Conservation (phyloP, 2,797 vertebrate species). For the Microctenopoma stevenorrisi region DNA sequence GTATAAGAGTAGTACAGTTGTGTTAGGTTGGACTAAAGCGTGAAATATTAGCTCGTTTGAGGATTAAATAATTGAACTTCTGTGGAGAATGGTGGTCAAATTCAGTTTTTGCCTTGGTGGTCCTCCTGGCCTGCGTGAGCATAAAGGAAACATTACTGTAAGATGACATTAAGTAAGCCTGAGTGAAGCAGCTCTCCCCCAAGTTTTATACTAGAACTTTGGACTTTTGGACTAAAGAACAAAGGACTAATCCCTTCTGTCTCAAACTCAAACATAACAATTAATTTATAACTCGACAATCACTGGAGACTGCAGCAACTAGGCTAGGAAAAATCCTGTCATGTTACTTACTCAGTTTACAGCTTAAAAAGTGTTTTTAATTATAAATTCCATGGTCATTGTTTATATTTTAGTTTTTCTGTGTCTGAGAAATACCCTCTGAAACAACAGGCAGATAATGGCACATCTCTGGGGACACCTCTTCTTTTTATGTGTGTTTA, state of each 20-base stretch:
- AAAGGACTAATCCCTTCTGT: slow-evolving; percentile 58
- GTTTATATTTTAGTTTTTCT: slow-evolving; percentile 60
- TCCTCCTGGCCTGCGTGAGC: slow-evolving; percentile 31
- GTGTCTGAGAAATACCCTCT: slow-evolving; percentile 68
- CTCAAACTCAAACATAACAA: slow-evolving; percentile 31
- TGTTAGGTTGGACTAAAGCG: not conserved
- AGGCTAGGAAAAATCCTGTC: slow-evolving; percentile 2
- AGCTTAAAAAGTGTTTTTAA: slow-evolving; percentile 21
- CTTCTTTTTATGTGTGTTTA: slow-evolving; percentile 22
- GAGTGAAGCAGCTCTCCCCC: slow-evolving; percentile 35
- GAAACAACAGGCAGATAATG: slow-evolving; percentile 55
- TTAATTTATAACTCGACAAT: slow-evolving; percentile 20
- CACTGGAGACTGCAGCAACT: not conserved
- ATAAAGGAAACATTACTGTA: slow-evolving; percentile 51
- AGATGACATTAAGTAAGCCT: slow-evolving; percentile 54
- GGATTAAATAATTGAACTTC: slow-evolving; percentile 11
- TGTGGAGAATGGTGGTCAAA: slow-evolving; percentile 21
- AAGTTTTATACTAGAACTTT: slow-evolving; percentile 47
- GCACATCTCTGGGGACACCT: slow-evolving; percentile 68
- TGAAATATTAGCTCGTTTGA: slow-evolving; percentile 1
- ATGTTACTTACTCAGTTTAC: slow-evolving; percentile 1
- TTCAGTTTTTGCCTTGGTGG: slow-evolving; percentile 32
- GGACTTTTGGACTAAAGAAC: slow-evolving; percentile 55
- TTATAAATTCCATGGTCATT: slow-evolving; percentile 42
- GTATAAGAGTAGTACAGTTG: not conserved